phyloP scores from a whole-genome alignment of 2,113 vertebrate genomes.

The Calonectris borealis region DNA sequence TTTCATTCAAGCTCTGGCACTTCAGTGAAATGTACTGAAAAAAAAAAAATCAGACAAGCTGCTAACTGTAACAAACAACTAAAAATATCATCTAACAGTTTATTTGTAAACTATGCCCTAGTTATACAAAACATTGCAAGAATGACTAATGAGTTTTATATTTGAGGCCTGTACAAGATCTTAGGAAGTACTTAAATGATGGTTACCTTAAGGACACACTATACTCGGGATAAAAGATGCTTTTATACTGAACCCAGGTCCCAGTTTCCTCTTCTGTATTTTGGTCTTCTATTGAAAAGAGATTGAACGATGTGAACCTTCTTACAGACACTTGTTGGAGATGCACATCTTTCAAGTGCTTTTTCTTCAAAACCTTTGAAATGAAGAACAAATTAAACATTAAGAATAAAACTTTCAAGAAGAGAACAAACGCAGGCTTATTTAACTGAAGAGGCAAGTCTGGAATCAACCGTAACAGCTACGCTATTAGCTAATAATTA shows the following conservation, averaged over 20 bases:
- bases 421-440: neutral
- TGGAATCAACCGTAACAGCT: neutral
- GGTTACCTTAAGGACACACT: conserved; percentile 88
- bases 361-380: conserved; percentile 88
- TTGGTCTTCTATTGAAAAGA: conserved; percentile 82
- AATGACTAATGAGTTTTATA: neutral
- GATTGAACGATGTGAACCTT: conserved; percentile 89
- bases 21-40: neutral
- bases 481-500: neutral
- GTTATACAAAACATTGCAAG: neutral
- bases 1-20: neutral
- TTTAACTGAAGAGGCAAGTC: neutral
- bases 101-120: neutral
- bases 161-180: neutral
- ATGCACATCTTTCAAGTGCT: conserved; percentile 79
- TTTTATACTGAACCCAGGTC: conserved; percentile 88
- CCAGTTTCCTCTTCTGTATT: conserved; percentile 74
- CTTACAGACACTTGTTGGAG: conserved; percentile 88
- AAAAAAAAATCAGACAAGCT: neutral
- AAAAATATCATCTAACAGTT: neutral
- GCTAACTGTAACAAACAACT: conserved; percentile 20
- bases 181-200: neutral
- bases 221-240: conserved; percentile 85
- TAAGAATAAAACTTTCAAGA: neutral
- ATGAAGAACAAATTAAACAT: conserved; percentile 24